A percentile compares a stretch with the other conserved stretches of the same genome.
Conservation (phyloP, 2,888 invertebrate species). For the Nephrotoma guestfalica region DNA sequence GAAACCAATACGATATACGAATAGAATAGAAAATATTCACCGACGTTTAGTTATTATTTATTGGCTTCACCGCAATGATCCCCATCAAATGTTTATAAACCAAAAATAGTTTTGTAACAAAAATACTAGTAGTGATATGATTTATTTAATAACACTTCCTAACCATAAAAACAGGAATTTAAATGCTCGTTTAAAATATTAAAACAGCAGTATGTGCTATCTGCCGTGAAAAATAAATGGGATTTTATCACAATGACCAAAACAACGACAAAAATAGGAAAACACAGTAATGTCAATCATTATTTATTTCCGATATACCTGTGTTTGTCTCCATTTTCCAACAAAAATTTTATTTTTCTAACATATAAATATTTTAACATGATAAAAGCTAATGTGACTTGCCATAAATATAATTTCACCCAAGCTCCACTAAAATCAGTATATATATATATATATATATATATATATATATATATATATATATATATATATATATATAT, state of each 20-base stretch:
- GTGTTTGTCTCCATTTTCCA: not conserved
- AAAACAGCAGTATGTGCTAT: not conserved
- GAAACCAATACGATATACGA: too few relatives aligned
- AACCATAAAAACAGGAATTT: not conserved
- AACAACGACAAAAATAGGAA: not conserved
- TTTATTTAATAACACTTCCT: not conserved
- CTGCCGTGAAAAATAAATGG: not conserved
- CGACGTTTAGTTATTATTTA: too few relatives aligned
- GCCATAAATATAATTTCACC: not conserved
- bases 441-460: too few relatives aligned
- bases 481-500: too few relatives aligned
- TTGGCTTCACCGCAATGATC: too few relatives aligned
- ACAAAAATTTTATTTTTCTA: not conserved
- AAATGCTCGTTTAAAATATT: not conserved
- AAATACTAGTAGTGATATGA: not conserved
- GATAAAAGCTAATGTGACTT: not conserved
- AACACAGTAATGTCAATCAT: not conserved
- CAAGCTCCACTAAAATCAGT: too few relatives aligned
- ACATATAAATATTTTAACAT: not conserved
- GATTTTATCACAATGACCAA: not conserved
- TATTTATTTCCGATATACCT: not conserved
- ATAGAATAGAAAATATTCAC: too few relatives aligned
- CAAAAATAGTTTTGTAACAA: not conserved
- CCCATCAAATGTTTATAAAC: not conserved
- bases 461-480: too few relatives aligned